A percentile compares a stretch with the other conserved stretches of the same genome.
These are phyloP conservation scores for Semnornis frantzii DNA, from an alignment of 2,113 vertebrate species.

Conservation along the genomic window DNA sequence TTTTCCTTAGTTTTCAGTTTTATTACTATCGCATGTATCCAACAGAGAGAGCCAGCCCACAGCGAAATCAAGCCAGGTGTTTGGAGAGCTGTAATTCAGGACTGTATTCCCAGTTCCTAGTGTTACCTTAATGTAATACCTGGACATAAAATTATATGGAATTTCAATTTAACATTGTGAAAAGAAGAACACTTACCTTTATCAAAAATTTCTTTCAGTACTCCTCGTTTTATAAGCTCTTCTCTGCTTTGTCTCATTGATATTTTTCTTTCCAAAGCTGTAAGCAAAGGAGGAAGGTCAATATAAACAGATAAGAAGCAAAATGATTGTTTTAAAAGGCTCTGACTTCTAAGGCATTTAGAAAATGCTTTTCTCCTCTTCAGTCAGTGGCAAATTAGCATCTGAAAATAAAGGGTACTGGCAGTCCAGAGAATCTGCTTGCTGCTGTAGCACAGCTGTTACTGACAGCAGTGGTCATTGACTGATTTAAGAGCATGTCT, in stretches of 20 bases:
- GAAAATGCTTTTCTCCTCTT: background rate
- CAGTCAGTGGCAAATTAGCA: background rate
- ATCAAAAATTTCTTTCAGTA: constrained; percentile 97
- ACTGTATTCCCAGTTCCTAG: background rate
- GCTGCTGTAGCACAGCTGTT: background rate
- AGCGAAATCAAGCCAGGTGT: background rate
- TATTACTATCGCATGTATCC: background rate
- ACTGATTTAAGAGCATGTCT: background rate
- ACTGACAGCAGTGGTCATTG: background rate
- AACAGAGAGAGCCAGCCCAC: accelerated
- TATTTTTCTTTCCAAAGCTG: constrained; percentile 98
- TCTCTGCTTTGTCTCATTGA: constrained; percentile 97
- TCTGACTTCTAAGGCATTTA: background rate
- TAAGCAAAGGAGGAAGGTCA: constrained; percentile 48
- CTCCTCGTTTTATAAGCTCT: constrained; percentile 95
- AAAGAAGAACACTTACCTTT: constrained; percentile 86
- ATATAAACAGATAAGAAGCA: background rate
- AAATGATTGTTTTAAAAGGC: background rate
- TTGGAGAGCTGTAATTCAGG: background rate
- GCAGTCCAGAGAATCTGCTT: background rate
- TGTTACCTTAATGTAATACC: background rate
- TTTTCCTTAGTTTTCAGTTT: background rate
- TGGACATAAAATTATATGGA: background rate
- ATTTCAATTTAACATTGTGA: background rate
- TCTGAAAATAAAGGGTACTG: background rate